Percentiles rank a stretch among this genome's conserved stretches.
Evolutionary conservation across 2,888 invertebrate species (phyloP).

Genomic region (Arctia plantaginis): DNA sequence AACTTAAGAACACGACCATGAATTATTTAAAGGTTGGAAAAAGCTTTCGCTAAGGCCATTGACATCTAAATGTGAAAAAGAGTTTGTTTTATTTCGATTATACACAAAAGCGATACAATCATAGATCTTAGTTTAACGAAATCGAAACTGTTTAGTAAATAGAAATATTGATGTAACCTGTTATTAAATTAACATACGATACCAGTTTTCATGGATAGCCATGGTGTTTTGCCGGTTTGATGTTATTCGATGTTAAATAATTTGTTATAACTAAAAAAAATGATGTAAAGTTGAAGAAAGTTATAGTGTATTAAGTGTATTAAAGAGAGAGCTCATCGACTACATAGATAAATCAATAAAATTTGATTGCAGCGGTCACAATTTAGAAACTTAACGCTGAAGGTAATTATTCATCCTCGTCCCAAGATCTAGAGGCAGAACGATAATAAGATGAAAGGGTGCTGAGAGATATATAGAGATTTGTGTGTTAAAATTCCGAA

Average conservation of each 20-base stretch:
- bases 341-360: not conserved
- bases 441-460: not conserved
- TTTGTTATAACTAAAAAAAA: not conserved
- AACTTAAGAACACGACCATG: conserved; percentile 8
- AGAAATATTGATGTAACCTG: conserved; percentile 33
- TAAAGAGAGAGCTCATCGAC: not conserved
- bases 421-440: not conserved
- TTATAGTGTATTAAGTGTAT: not conserved
- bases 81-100: conserved; percentile 12
- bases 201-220: conserved; percentile 17
- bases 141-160: conserved; percentile 38
- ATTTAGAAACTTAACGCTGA: not conserved
- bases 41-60: conserved; percentile 37
- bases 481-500: too few relatives aligned
- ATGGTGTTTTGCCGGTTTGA: conserved; percentile 26
- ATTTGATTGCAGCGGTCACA: not conserved
- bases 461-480: not conserved
- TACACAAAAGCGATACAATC: conserved; percentile 26
- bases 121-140: conserved; percentile 35
- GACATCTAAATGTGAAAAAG: conserved; percentile 40
- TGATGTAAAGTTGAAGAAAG: not conserved
- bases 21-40: conserved; percentile 7
- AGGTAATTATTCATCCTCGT: not conserved
- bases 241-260: conserved; percentile 21
- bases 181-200: conserved; percentile 30